Conservation (phyloP, 2,888 invertebrate genomes). For the Drosophila trichaetosa region DNA sequence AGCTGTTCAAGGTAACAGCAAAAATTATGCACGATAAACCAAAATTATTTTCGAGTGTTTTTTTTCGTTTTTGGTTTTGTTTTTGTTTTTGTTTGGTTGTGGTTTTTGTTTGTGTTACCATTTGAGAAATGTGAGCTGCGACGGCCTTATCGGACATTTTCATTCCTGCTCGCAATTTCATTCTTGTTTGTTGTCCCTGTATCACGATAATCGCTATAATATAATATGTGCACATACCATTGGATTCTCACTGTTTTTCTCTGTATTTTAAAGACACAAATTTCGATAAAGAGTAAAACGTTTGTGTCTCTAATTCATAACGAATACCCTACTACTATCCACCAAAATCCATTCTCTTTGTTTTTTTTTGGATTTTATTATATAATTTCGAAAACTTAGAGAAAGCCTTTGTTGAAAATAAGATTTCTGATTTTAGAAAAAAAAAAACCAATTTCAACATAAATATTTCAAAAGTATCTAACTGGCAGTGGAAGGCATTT, state of each 20-base stretch:
- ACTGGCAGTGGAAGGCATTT: background rate
- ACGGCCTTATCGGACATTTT: constrained; percentile 61
- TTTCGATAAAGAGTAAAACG: background rate
- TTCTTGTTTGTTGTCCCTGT: constrained; percentile 7
- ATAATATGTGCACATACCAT: background rate
- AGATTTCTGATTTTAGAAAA: no score
- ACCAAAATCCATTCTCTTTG: background rate
- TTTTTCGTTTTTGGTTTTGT: constrained; percentile 8
- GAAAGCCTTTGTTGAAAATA: background rate
- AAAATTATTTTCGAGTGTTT: constrained; percentile 39
- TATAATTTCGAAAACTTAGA: background rate
- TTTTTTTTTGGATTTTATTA: no score
- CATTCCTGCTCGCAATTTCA: constrained; percentile 15
- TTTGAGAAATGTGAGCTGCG: constrained; percentile 38
- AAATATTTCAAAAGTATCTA: background rate
- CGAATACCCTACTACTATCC: background rate
- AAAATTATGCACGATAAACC: constrained; percentile 67
- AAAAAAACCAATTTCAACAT: background rate
- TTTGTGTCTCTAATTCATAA: background rate
- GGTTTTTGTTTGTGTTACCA: constrained; percentile 10
- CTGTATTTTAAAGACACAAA: background rate
- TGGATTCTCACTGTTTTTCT: background rate
- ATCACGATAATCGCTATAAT: background rate
- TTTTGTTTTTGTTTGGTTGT: constrained; percentile 2
- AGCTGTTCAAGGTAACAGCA: constrained; percentile 67